phyloP scores from a whole-genome alignment of 2,113 vertebrate species.

The Nicator chloris region DNA sequence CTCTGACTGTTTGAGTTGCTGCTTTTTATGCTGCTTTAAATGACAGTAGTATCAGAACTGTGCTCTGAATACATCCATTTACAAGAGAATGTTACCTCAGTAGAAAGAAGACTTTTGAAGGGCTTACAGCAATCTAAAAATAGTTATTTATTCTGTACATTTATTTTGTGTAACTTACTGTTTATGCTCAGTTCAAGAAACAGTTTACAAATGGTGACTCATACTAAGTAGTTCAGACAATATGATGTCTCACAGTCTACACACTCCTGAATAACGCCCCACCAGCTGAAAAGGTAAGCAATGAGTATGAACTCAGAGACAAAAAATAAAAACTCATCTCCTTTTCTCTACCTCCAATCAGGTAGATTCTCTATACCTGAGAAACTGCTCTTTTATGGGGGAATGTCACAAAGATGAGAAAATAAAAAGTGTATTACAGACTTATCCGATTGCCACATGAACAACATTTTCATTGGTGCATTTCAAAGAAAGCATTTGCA shows the following conservation, averaged over 20 bases:
- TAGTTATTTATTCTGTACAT: background rate
- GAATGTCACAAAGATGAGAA: background rate
- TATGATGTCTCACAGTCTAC: background rate
- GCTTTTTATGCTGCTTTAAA: background rate
- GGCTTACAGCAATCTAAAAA: background rate
- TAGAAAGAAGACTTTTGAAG: background rate
- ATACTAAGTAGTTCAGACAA: background rate
- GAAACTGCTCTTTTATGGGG: background rate
- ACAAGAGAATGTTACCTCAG: background rate
- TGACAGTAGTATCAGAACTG: background rate
- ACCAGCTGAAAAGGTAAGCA: background rate
- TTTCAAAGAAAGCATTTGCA: background rate
- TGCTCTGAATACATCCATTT: background rate
- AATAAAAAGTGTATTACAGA: background rate
- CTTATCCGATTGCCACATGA: background rate
- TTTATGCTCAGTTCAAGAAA: background rate
- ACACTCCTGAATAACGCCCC: background rate
- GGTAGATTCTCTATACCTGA: background rate
- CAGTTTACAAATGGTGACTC: background rate
- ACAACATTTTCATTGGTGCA: background rate
- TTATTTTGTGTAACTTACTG: background rate
- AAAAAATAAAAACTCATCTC: background rate
- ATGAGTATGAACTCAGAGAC: background rate
- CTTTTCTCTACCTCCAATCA: background rate
- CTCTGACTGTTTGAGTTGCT: background rate